Base-by-base conservation (phyloP, 2,797 vertebrate species). In the Cercopithecus diana region DNA sequence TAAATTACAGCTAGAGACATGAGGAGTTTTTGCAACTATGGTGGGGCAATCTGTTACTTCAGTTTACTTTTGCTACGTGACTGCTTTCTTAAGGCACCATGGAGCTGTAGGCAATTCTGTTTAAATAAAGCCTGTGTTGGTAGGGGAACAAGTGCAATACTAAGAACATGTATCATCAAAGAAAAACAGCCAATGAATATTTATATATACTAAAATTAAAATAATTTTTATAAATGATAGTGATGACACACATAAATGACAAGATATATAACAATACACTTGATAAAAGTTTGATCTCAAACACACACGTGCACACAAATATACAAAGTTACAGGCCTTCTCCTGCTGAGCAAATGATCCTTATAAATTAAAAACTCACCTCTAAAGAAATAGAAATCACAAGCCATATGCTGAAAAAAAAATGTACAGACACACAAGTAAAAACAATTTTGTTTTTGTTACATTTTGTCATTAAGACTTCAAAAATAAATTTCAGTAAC, bases 341-440 rank as follows among this genome's bases (percentile, higher is more conserved):
- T 79, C 79, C 10, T 82, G 30, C 3, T 48, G 6, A 85, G 17
- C 41, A 83, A 83, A 39, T 36, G 13, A 48, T 36, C 7, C 19
- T 33, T 67, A 20, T 58, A 41, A 22, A 48, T 91, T 43, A 52
- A 36, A 72, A 84, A 64, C 1, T 57, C 52, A 43, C 20, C 33
- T 33, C 41, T 28, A 70, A 93, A 10, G 45, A 95, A 97, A 88
- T 82, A 64, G 26, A 95, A 96, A 96, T 92, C 48, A 82, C 5
- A 88, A 67, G 9, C 11, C 28, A 80, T 14, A 55, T 87, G 72
- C 2, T 45, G 39, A 39, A 64, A 77, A 93, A 79, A 43, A 43
- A 19, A 22, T 50, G 9, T 30, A 76, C 19, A 58, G 13, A 88
- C 75, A 67, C 36, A 61, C 7, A 82, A 91, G 48, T 70, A 75